Evolutionary conservation across 2,888 invertebrate species (phyloP).

Genomic region (Machimus rusticus): DNA sequence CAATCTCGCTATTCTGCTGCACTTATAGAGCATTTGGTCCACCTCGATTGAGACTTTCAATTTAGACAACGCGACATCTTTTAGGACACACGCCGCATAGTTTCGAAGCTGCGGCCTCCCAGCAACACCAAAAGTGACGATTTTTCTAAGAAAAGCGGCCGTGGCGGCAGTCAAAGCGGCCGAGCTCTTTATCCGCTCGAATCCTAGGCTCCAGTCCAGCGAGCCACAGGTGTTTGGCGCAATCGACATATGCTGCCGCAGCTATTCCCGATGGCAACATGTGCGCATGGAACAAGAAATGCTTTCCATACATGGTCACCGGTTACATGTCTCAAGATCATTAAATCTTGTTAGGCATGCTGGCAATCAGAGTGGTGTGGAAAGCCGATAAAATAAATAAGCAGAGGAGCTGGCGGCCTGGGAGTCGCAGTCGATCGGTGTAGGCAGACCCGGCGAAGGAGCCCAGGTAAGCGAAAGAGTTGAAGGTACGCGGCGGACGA

Average conservation of each 20-base stretch:
- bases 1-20: background rate
- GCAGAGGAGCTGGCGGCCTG: constrained; percentile 16
- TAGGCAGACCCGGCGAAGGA: background rate
- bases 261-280: constrained; percentile 15
- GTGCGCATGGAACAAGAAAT: constrained; percentile 37
- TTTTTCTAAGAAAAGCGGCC: background rate
- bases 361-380: constrained; percentile 35
- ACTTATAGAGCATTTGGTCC: background rate
- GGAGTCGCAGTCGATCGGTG: too few relatives aligned
- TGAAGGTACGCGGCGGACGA: background rate
- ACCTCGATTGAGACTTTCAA: background rate
- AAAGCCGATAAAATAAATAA: constrained; percentile 38
- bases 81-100: background rate
- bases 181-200: background rate
- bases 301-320: constrained; percentile 43
- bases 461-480: background rate
- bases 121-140: background rate
- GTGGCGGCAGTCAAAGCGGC: background rate
- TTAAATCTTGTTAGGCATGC: constrained; percentile 43
- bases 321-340: constrained; percentile 42
- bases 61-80: background rate
- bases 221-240: constrained; percentile 27
- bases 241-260: constrained; percentile 25
- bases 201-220: background rate
- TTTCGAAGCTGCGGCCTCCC: background rate